Conservation (phyloP, 2,888 invertebrate species). For the Biston stratarius region DNA sequence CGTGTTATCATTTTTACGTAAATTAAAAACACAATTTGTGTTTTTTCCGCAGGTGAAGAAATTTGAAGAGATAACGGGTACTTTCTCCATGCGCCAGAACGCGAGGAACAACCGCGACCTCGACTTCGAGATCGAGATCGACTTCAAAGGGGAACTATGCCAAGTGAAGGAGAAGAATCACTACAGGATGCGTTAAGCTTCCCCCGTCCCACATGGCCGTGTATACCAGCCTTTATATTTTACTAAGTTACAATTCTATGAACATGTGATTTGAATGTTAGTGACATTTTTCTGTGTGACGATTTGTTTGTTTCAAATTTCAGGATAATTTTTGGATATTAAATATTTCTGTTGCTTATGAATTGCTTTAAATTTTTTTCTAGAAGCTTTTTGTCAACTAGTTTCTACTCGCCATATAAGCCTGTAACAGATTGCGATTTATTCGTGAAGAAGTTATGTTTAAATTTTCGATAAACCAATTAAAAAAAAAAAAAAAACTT, state of each 20-base stretch:
- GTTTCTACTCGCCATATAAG: too few species aligned
- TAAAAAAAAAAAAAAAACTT: too few species aligned
- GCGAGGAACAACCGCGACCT: conserved; percentile 98
- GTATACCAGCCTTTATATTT: conserved; percentile 25
- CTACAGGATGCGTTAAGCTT: conserved; percentile 95
- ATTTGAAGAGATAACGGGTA: conserved; percentile 96
- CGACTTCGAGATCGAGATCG: conserved; percentile 97
- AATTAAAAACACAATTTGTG: too few species aligned
- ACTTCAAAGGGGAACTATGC: conserved; percentile 96
- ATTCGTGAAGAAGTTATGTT: too few species aligned
- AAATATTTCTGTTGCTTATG: background rate
- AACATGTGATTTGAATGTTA: background rate
- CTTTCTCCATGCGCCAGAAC: conserved; percentile 98
- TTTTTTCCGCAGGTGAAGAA: conserved; percentile 89
- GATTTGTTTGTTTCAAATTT: background rate
- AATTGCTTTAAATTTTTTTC: background rate
- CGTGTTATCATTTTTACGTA: too few species aligned
- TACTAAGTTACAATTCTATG: conserved; percentile 6
- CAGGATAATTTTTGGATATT: background rate
- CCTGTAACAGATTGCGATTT: too few species aligned
- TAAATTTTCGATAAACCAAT: too few species aligned
- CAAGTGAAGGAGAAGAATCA: conserved; percentile 94
- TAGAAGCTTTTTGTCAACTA: too few species aligned
- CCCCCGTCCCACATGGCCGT: conserved; percentile 26
- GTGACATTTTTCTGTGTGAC: conserved; percentile 5